Evolutionary conservation across 2,797 vertebrate species (phyloP).

Genomic region (Melanotaenia pygmaea): DNA sequence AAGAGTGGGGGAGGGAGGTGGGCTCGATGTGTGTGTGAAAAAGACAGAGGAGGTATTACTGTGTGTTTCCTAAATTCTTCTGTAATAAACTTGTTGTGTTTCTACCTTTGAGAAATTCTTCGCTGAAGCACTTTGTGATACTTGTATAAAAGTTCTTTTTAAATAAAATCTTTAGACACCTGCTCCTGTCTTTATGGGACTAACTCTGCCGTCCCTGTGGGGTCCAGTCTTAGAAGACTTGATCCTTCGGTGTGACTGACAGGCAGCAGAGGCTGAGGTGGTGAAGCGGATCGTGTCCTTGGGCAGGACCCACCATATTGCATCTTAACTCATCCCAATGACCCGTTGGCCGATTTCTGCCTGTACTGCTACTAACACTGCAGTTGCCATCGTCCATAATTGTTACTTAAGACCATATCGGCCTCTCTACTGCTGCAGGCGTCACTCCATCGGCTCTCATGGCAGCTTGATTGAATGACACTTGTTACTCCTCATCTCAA

Average conservation of each 20-base stretch:
- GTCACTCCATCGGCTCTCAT: not conserved
- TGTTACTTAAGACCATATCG: not conserved
- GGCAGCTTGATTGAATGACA: conserved; percentile 3
- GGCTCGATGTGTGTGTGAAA: no score
- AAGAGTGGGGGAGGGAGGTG: no score
- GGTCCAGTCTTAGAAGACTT: no score
- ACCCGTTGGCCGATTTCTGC: not conserved
- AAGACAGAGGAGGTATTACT: no score
- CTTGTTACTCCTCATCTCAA: conserved; percentile 14
- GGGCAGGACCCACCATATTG: not conserved
- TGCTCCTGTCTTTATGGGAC: no score
- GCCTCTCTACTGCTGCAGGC: not conserved
- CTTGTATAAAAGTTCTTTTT: no score
- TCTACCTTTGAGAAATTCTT: no score
- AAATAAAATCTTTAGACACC: no score
- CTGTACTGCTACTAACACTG: not conserved
- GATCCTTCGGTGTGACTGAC: not conserved
- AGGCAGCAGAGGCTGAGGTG: not conserved
- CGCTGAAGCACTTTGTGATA: no score
- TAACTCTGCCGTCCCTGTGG: conserved; percentile 33
- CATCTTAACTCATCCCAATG: not conserved
- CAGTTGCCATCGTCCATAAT: not conserved
- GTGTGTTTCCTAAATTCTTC: no score
- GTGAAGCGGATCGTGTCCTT: no score
- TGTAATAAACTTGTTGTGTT: no score